Base-by-base conservation (phyloP, 2,797 vertebrate species). In the Molossus molossus region DNA sequence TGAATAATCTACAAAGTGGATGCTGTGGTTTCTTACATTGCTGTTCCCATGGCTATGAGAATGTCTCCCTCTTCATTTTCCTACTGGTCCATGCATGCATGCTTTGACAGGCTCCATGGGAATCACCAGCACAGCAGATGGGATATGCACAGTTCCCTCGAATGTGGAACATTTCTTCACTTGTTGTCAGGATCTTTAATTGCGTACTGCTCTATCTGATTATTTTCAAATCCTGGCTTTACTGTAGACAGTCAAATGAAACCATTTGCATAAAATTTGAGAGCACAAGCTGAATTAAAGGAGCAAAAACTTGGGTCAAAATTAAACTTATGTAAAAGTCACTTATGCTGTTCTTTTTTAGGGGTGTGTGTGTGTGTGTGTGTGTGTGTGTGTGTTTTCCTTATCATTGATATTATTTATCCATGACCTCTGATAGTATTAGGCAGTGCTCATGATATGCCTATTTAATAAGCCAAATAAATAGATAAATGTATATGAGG, bases 51-150 rank as follows among this genome's bases (percentile, higher is more conserved):
- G 62, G 37, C 92, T 57, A 1, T 21, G 86, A 53, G 82, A 88
- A 75, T 48, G 62, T 73, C 92, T 97, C 55, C 57, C 58, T 79
- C 87, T 96, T 75, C 72, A 1, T 96, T 92, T 93, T 48, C 48
- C 1, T 93, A 93, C 69, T 87, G 97, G 85, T 91, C 95, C 83
- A 10, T 55, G 57, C 87, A 9, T 76, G 17, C 55, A 53, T 6
- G 0, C 95, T 95, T 94, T 98, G 98, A 98, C 97, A 97, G 96
- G 92, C 97, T 76, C 98, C 95, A 37, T 87, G 97, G 98, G 97
- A 98, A 86, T 97, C 97, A 91, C 96, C 62, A 45, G 90, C 75
- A 96, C 86, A 98, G 97, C 98, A 98, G 98, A 98, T 98, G 98
- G 98, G 98, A 93, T 95, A 65, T 95, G 98, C 93, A 92, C 90